Base-by-base conservation (phyloP, 2,888 invertebrate genomes). In the Lomographa bimaculata region DNA sequence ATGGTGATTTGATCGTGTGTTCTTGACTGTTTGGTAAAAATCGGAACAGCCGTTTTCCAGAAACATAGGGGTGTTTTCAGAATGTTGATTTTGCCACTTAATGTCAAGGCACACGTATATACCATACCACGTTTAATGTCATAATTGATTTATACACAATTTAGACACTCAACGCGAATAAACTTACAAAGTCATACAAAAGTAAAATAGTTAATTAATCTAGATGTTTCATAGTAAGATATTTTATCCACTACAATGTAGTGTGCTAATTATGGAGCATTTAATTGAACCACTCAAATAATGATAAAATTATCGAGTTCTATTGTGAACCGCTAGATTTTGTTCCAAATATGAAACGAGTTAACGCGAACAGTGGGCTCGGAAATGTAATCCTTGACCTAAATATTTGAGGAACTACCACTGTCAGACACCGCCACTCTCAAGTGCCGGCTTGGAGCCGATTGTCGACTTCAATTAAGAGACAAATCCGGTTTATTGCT, bases 391-490 rank as follows among this genome's bases (percentile, higher is more conserved):
- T 34, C 40, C 35, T 46, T 50, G 44, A 33, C 44, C 40, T 26
- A 33, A 33, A 36, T 46, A 38, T 46, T 43, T 23, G 10, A 43
- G 32, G 26, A 38, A 35, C 25, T 14, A 16, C 37, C 24, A 34
- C 30, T 20, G 27, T 12, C 19, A 26, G 16, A 17, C 27, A 32
- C 10, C 19, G n/a, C n/a, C n/a, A n/a, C n/a, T n/a, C n/a, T 27
- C 33, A 7, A 32, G 27, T 7, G 11, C 14, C 6, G 7, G 9
- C 2, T 23, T 7, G 1, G 9, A 32, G 2, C 8, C 23, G 14
- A 14, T 4, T 14, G 14, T 3, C 14, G 14, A 14, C 2, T 14
- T 14, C 14, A 8, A 12, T 21, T 10, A 7, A 3, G 26, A n/a
- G 14, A 26, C n/a, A n/a, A 7, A 17, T 27, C n/a, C n/a, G 5